Conservation (phyloP, 2,113 vertebrate genomes). For the Chinchilla lanigera region DNA sequence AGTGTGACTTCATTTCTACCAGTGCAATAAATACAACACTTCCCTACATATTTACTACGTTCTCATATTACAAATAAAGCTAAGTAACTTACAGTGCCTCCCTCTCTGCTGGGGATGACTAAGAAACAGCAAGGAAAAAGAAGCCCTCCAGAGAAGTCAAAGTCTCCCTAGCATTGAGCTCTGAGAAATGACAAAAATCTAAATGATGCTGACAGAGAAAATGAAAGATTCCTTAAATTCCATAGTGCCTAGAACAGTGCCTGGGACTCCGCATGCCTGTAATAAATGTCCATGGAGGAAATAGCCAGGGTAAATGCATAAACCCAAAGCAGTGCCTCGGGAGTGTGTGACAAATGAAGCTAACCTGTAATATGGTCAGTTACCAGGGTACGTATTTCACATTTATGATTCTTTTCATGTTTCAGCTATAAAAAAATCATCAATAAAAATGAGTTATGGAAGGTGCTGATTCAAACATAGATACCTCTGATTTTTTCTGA, state of each 20-base stretch:
- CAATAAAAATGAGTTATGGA: conserved; percentile 73
- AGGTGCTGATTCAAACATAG: conserved; percentile 65
- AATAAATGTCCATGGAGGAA: conserved; percentile 10
- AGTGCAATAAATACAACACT: neutral
- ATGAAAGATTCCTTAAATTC: neutral
- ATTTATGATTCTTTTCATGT: conserved; percentile 58
- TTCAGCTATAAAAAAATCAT: conserved; percentile 57
- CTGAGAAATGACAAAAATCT: neutral
- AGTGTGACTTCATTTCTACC: conserved; percentile 38
- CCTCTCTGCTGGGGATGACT: neutral
- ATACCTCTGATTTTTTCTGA: conserved; percentile 64
- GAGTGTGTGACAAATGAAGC: conserved; percentile 26
- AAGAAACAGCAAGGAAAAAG: neutral
- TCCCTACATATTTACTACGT: neutral
- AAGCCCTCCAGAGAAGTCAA: neutral
- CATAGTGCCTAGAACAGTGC: conserved; percentile 14
- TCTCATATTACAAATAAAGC: conserved; percentile 32
- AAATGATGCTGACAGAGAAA: neutral
- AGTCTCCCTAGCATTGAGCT: neutral
- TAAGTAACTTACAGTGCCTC: neutral
- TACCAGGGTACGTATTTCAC: conserved; percentile 29
- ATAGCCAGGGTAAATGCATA: neutral
- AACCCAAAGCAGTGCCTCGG: neutral
- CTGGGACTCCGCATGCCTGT: neutral
- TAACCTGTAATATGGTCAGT: neutral